Evolutionary conservation across 2,888 invertebrate species (phyloP), one percentile per base, ranked within the genome.

Genomic region (Andrena fulva): DNA sequence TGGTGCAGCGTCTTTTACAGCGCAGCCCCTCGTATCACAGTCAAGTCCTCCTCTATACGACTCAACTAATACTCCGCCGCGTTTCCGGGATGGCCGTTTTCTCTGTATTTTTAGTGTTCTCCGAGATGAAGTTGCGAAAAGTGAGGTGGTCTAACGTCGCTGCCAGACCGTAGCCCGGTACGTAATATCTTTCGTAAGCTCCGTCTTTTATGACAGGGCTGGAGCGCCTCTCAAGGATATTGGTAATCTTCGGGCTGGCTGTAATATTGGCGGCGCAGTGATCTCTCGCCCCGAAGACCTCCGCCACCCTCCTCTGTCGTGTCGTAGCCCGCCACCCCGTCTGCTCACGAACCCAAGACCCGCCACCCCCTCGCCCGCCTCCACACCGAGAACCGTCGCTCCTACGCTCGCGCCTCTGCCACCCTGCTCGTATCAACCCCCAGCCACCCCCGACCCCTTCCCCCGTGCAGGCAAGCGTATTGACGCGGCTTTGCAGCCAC

Each of bases 181-280:
- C 89, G 93, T 93, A 93, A 93, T 94, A 94, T 94, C 93, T 91
- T 42, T 89, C 89, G 92, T 93, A 93, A 93, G 93, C 93, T 92
- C 91, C 92, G 92, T 92, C 93, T 93, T 93, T 94, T 94, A 93
- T 93, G 93, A 93, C 92, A 92, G 91, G 92, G 90, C 91, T 91
- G 74, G 91, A 92, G 92, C 92, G 92, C 91, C 93, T 93, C 93
- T 93, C 93, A 93, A 93, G 92, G 93, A 94, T 94, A 94, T 94
- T 94, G 93, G 93, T 93, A 93, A 93, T 93, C 94, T 94, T 93
- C 90, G 88, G 87, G 90, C 92, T 90, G 90, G 92, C 90, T 91
- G 93, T 93, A 94, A 94, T 94, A 93, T 93, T 87, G 92, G 91
- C 88, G 92, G 91, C 92, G 93, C 93, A 92, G 92, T 94, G 93